phyloP scores from a whole-genome alignment of 2,888 invertebrate species.

The Cephus spinipes region DNA sequence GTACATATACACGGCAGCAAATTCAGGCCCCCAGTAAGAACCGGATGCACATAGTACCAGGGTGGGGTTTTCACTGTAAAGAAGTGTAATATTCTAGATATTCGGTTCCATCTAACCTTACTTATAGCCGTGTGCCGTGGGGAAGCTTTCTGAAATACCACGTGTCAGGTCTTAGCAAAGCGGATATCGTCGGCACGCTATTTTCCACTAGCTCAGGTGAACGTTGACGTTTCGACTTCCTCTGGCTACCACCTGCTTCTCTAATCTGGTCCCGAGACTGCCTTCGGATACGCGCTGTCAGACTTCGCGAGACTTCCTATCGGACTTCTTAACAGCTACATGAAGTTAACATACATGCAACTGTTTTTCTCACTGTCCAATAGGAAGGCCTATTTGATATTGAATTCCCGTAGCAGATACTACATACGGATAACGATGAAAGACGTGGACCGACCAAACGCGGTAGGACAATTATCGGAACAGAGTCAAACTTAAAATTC shows the following conservation, averaged over 20 bases:
- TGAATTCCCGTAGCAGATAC: background rate
- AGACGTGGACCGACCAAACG: too few species aligned
- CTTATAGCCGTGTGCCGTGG: constrained; percentile 1
- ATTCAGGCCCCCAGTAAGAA: background rate
- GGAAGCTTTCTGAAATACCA: constrained; percentile 8
- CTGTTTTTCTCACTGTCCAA: background rate
- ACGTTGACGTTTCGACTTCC: constrained; percentile 9
- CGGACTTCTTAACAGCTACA: constrained; percentile 10
- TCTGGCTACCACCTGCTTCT: constrained; percentile 1
- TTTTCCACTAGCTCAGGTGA: constrained; percentile 45
- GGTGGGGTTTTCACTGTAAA: background rate
- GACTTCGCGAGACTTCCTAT: constrained; percentile 14
- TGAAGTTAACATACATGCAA: background rate
- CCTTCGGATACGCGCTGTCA: background rate
- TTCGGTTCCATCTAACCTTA: background rate
- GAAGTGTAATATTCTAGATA: constrained; percentile 1
- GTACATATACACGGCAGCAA: background rate
- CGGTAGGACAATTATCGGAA: too few species aligned
- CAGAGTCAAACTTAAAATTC: background rate
- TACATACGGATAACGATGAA: too few species aligned
- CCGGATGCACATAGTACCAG: background rate
- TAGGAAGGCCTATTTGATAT: background rate
- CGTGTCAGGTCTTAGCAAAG: background rate
- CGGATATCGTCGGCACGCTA: constrained; percentile 35
- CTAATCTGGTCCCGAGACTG: background rate